Conservation (phyloP, 2,113 vertebrate genomes). For the Probosciger aterrimus region DNA sequence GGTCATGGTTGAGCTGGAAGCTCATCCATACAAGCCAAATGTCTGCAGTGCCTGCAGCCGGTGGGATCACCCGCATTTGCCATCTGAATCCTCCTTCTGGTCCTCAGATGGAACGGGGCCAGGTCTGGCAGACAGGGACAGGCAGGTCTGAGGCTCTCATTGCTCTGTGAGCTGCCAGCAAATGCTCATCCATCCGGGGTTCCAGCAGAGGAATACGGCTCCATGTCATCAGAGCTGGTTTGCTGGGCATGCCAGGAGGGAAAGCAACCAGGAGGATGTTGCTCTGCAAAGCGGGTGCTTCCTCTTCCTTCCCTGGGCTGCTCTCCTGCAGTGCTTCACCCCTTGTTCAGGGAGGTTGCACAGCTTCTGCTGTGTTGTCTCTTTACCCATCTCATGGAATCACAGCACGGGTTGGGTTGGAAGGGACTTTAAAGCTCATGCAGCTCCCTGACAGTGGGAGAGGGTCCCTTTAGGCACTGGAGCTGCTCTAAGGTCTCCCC, state of each 20-base stretch:
- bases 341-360: neutral
- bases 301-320: neutral
- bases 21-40: neutral
- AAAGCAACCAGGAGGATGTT: neutral
- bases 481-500: neutral
- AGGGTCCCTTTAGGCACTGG: neutral
- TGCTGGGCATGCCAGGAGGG: neutral
- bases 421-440: neutral
- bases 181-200: neutral
- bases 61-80: neutral
- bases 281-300: neutral
- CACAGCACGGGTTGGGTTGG: neutral
- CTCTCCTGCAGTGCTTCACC: neutral
- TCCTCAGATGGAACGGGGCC: neutral
- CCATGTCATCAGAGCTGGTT: neutral
- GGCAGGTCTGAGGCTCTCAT: neutral
- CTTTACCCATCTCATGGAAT: neutral
- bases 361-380: neutral
- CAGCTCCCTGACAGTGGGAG: neutral
- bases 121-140: neutral
- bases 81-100: neutral
- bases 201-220: neutral
- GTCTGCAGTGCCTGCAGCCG: neutral
- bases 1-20: neutral
- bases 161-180: neutral